Percentiles rank a stretch among this genome's conserved stretches.
Evolutionary conservation across 2,113 vertebrate species (phyloP).

Genomic region (Megalops atlanticus): DNA sequence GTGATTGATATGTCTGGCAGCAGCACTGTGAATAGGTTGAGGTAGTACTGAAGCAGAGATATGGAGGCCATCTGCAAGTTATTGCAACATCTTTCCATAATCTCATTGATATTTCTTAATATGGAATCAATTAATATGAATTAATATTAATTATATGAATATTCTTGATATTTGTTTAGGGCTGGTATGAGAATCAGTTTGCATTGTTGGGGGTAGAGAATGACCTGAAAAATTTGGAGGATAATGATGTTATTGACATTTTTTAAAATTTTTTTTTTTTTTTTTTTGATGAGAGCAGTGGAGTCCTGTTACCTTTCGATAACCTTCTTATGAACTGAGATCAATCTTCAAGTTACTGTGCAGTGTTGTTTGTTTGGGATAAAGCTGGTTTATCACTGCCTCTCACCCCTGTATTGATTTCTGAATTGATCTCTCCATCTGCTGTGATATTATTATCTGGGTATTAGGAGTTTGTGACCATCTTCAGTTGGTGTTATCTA

Average conservation of each 20-base stretch:
- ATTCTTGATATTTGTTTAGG: too few relatives aligned
- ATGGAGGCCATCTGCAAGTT: too few relatives aligned
- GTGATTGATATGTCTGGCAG: too few relatives aligned
- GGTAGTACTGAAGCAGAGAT: too few relatives aligned
- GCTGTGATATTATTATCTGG: conserved; percentile 20
- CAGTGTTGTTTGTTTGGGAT: neutral
- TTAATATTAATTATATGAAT: too few relatives aligned
- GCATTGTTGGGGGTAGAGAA: too few relatives aligned
- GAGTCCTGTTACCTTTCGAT: neutral
- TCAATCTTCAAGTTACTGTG: neutral
- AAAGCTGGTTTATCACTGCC: neutral
- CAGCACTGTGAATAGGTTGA: too few relatives aligned
- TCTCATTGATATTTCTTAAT: neutral
- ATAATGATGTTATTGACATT: too few relatives aligned
- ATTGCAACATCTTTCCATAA: too few relatives aligned
- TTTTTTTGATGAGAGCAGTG: neutral
- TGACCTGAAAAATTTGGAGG: too few relatives aligned
- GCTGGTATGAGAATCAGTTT: too few relatives aligned
- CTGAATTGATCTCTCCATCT: conserved; percentile 20
- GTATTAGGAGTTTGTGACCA: conserved; percentile 8
- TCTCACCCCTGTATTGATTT: conserved; percentile 9
- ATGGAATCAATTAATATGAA: neutral
- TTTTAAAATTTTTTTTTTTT: neutral
- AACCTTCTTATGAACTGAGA: neutral
- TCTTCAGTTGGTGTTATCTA: conserved; percentile 21